Evolutionary conservation across 1,140 invertebrate species (phyloP), one percentile per base, ranked within the genome.

Genomic region (Goniozus legneri): DNA sequence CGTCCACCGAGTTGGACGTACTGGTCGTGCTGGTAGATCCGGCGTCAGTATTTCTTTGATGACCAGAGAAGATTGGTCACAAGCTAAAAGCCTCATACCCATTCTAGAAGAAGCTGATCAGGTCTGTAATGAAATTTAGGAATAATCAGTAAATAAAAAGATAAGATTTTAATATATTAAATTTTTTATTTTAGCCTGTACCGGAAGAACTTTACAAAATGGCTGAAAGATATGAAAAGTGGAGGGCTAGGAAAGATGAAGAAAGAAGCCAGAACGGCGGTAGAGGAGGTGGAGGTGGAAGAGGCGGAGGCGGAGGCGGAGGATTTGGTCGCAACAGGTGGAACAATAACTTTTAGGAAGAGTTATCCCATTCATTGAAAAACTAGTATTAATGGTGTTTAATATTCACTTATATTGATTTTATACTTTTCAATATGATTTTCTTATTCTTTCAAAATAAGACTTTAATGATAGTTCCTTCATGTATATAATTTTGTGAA

Each of bases 1-100:
- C 75, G 90, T 94, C 12, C 91, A 92, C 64, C 77, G 89, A 35
- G 86, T 96, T 36, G 92, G 92, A 0, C 78, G 92, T 50, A 95
- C 92, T 1, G 93, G 93, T 2, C 79, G 92, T 47, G 92, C 92
- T 34, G 92, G 92, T 1, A 79, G 84, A 55, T 86, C 82, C 7
- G 93, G 94, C 0, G 83, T 86, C 57, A 86, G 89, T 12, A 85
- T 93, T 4, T 85, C 84, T 50, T 85, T 86, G 56, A 82, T 98
- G 50, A 90, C 93, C 0, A 78, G 86, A 42, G 73, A 75, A 30
- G 91, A 97, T 74, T 89, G 87, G 84, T 81, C 74, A 21, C 81
- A 89, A 64, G 90, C 92, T 3, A 71, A 77, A 38, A 86, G 91
- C 48, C 72, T 97, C 2, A 90, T 96, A n/a, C 76, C 80, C 47